These are phyloP conservation scores for Apocrypta bakeri DNA, from an alignment of 1,140 invertebrate species.

Conservation along the genomic window DNA sequence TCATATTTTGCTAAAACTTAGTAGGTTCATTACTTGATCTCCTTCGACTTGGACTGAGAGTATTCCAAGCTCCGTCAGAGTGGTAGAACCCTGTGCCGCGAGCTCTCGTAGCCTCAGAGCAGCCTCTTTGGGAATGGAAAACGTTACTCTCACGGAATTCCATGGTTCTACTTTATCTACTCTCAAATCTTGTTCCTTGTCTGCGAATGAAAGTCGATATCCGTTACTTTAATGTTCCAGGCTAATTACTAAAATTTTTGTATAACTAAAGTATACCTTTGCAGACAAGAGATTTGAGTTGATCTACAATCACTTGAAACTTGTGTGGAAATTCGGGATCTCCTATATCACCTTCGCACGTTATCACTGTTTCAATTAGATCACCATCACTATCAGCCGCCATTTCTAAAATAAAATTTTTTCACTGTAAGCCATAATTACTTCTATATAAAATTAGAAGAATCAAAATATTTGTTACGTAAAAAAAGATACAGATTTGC, in stretches of 20 bases:
- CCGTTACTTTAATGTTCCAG: slow-evolving; percentile 39
- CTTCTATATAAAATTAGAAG: too few relatives aligned
- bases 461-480: too few relatives aligned
- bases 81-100: slow-evolving; percentile 90
- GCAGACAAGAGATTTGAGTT: slow-evolving; percentile 81
- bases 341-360: slow-evolving; percentile 86
- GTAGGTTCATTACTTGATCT: slow-evolving; percentile 85
- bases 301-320: slow-evolving; percentile 80
- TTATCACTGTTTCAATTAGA: slow-evolving; percentile 84
- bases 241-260: not conserved
- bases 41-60: slow-evolving; percentile 97
- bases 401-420: slow-evolving; percentile 75
- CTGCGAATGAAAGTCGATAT: slow-evolving; percentile 56
- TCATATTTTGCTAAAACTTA: not conserved
- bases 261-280: slow-evolving; percentile 75
- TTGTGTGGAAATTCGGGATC: slow-evolving; percentile 84
- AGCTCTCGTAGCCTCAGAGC: slow-evolving; percentile 91
- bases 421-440: slow-evolving; percentile 29
- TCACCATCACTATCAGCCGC: slow-evolving; percentile 85
- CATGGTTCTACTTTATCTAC: slow-evolving; percentile 96
- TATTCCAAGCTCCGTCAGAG: slow-evolving; percentile 92
- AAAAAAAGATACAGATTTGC: not conserved
- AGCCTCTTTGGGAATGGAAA: slow-evolving; percentile 96
- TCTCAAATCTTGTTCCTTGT: slow-evolving; percentile 76
- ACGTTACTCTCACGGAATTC: slow-evolving; percentile 97